phyloP scores from a whole-genome alignment of 64 coral and sea anemone genomes.

The Exaiptasia diaphana region DNA sequence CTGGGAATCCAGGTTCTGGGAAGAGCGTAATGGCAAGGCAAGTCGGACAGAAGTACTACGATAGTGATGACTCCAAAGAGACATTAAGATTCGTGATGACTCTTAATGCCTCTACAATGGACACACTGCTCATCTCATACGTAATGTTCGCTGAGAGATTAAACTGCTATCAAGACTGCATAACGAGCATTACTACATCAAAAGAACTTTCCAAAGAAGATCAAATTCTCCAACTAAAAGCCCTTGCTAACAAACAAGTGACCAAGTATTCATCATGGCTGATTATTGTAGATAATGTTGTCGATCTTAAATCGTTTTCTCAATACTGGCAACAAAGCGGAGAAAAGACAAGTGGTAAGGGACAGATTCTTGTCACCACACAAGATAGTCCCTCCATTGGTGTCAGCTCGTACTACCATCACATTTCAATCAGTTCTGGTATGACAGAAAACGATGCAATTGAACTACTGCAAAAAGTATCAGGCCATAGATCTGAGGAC shows the following conservation, averaged over 20 bases:
- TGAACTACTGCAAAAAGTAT: background rate
- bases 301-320: background rate
- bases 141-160: slow-evolving; percentile 13
- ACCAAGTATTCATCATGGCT: slow-evolving; percentile 2
- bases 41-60: slow-evolving; percentile 14
- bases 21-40: background rate
- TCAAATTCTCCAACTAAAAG: background rate
- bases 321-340: background rate
- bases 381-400: background rate
- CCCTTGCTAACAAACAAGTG: background rate
- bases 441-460: background rate
- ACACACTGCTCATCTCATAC: slow-evolving; percentile 23
- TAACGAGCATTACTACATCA: slow-evolving; percentile 3
- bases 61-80: background rate
- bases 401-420: background rate
- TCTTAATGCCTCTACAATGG: slow-evolving; percentile 3
- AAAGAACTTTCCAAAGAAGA: background rate
- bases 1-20: slow-evolving; percentile 3
- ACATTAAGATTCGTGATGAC: slow-evolving; percentile 10
- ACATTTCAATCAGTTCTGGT: background rate
- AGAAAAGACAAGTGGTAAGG: background rate
- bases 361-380: slow-evolving; percentile 6
- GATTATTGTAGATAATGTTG: slow-evolving; percentile 1
- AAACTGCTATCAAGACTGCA: slow-evolving; percentile 5
- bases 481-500: background rate